Conservation (phyloP, 2,797 vertebrate species). For the Cetoscarus ocellatus region DNA sequence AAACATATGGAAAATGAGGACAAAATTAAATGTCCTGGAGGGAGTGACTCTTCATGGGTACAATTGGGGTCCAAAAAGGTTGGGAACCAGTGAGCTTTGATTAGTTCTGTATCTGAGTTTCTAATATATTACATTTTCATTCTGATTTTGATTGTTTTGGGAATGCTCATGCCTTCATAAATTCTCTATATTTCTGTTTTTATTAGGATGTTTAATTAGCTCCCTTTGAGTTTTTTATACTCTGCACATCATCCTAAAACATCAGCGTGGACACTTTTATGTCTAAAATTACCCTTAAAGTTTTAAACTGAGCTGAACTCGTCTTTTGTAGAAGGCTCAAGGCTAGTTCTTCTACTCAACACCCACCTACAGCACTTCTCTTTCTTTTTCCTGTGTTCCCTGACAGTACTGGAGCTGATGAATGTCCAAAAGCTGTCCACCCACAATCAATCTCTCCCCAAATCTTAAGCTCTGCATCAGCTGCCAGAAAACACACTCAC, state of each 20-base stretch:
- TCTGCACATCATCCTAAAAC: too few species aligned
- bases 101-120: too few species aligned
- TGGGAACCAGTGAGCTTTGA: too few species aligned
- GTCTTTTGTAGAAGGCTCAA: background rate
- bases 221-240: background rate
- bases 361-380: background rate
- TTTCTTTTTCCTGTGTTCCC: background rate
- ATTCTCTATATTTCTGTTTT: too few species aligned
- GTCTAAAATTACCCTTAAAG: background rate
- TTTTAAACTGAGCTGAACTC: background rate
- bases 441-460: conserved; percentile 7
- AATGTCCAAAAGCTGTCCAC: conserved; percentile 29
- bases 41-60: too few species aligned
- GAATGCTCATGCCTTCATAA: too few species aligned
- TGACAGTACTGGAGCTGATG: conserved; percentile 5
- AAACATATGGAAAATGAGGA: too few species aligned
- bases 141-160: too few species aligned
- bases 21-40: too few species aligned
- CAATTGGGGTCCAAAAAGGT: too few species aligned
- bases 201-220: too few species aligned
- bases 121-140: too few species aligned
- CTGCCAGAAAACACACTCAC: conserved; percentile 75
- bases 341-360: conserved; percentile 1
- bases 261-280: background rate
- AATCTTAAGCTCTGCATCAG: background rate